These are phyloP conservation scores for Lethenteron camtschaticum DNA, from an alignment of 2,113 vertebrate genomes.

Conservation along the genomic window DNA sequence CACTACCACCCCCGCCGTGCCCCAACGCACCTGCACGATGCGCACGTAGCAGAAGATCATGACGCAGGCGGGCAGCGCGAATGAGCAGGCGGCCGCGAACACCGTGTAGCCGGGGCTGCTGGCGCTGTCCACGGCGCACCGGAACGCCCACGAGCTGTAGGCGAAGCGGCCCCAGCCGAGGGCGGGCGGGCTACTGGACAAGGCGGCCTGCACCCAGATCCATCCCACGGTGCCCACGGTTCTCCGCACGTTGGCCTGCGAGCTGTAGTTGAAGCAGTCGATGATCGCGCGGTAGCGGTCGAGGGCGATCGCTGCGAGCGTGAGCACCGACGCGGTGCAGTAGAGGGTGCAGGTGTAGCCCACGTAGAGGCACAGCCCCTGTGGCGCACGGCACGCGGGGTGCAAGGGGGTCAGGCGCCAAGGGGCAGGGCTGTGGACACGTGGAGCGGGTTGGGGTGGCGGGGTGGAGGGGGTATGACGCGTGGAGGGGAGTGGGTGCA, in stretches of 20 bases:
- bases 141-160: slow-evolving; percentile 29
- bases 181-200: slow-evolving; percentile 31
- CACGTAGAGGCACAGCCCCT: slow-evolving; percentile 29
- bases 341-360: slow-evolving; percentile 43
- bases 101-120: slow-evolving; percentile 29
- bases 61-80: slow-evolving; percentile 26
- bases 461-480: background rate
- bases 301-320: slow-evolving; percentile 31
- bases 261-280: slow-evolving; percentile 34
- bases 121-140: slow-evolving; percentile 19
- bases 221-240: slow-evolving; percentile 25
- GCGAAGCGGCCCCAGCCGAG: slow-evolving; percentile 32
- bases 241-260: slow-evolving; percentile 29
- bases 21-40: slow-evolving; percentile 26
- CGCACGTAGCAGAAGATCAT: slow-evolving; percentile 39
- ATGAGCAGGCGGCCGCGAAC: slow-evolving; percentile 23
- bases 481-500: background rate
- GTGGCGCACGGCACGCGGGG: slow-evolving; percentile 8
- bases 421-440: background rate
- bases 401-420: background rate
- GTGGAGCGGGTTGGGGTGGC: background rate
- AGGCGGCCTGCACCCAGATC: slow-evolving; percentile 41
- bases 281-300: slow-evolving; percentile 32
- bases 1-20: slow-evolving; percentile 31
- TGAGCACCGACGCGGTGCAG: slow-evolving; percentile 38